A percentile compares a stretch with the other conserved stretches of the same genome.
These are phyloP conservation scores for Taphrorychus bicolor DNA, from an alignment of 2,888 invertebrate genomes.

Conservation along the genomic window DNA sequence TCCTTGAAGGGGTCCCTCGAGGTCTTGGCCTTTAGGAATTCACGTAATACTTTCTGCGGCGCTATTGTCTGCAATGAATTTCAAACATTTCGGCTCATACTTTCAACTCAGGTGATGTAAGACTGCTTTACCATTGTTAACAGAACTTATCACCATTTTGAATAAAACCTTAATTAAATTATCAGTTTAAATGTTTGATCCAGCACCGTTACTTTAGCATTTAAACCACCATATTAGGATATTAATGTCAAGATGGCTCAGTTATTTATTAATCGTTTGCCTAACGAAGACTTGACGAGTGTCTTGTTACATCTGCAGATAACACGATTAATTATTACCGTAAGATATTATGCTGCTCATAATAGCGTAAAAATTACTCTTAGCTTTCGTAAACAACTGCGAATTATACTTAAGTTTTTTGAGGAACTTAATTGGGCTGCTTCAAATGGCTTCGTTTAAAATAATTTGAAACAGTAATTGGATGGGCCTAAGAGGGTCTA, in stretches of 20 bases:
- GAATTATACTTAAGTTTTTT: too few relatives aligned
- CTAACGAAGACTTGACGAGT: neutral
- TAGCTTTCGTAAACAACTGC: neutral
- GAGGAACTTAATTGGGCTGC: too few relatives aligned
- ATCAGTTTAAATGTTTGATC: neutral
- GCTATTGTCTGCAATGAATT: neutral
- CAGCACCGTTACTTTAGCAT: neutral
- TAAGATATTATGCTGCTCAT: neutral
- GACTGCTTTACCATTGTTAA: too few relatives aligned
- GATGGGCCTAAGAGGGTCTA: too few relatives aligned
- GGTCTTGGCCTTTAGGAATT: neutral
- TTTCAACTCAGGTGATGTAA: neutral
- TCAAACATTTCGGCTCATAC: neutral
- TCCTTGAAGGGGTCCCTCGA: neutral
- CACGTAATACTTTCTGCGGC: neutral
- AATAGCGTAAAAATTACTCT: neutral
- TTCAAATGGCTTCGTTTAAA: too few relatives aligned
- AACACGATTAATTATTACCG: conserved; percentile 1
- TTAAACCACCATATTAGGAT: neutral
- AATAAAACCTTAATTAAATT: too few relatives aligned
- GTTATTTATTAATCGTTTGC: neutral
- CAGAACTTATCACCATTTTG: too few relatives aligned
- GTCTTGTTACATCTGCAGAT: conserved; percentile 1
- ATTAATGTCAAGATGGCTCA: neutral
- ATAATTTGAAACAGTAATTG: too few relatives aligned